These are phyloP conservation scores for Sisor rabdophorus DNA, from an alignment of 2,113 vertebrate species.

Conservation along the genomic window DNA sequence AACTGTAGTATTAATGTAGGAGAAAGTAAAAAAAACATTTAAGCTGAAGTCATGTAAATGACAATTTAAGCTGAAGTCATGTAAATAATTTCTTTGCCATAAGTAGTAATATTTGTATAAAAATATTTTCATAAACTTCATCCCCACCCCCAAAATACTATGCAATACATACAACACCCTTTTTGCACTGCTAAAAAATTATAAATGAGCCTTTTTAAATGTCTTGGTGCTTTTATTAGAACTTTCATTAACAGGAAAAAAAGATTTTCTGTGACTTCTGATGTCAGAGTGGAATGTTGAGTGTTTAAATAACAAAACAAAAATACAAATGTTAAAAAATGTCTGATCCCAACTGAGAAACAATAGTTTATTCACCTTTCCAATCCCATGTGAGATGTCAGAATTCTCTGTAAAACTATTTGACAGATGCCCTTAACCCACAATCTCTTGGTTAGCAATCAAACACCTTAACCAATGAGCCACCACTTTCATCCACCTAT, in stretches of 20 bases:
- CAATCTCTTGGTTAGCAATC: too few relatives aligned
- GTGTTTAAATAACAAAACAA: slow-evolving; percentile 5
- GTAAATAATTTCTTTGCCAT: not conserved
- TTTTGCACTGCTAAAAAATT: too few relatives aligned
- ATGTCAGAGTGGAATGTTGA: not conserved
- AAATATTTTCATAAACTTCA: not conserved
- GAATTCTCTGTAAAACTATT: not conserved
- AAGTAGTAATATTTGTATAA: not conserved
- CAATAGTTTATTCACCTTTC: not conserved
- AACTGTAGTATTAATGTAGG: not conserved
- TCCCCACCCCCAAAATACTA: too few relatives aligned
- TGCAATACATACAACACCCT: too few relatives aligned
- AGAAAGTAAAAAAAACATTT: not conserved
- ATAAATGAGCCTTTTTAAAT: not conserved
- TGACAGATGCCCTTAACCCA: too few relatives aligned
- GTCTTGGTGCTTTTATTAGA: not conserved
- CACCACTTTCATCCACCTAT: not conserved
- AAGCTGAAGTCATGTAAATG: not conserved
- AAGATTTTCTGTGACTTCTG: not conserved
- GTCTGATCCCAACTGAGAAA: slow-evolving; percentile 4
- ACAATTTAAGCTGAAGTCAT: not conserved
- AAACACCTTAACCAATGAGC: too few relatives aligned
- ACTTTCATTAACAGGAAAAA: not conserved
- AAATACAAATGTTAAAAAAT: not conserved
- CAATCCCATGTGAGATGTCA: not conserved